Evolutionary conservation across 37 sponge, comb jelly and placozoan species (phyloP).

Genomic region (Mnemiopsis leidyi): DNA sequence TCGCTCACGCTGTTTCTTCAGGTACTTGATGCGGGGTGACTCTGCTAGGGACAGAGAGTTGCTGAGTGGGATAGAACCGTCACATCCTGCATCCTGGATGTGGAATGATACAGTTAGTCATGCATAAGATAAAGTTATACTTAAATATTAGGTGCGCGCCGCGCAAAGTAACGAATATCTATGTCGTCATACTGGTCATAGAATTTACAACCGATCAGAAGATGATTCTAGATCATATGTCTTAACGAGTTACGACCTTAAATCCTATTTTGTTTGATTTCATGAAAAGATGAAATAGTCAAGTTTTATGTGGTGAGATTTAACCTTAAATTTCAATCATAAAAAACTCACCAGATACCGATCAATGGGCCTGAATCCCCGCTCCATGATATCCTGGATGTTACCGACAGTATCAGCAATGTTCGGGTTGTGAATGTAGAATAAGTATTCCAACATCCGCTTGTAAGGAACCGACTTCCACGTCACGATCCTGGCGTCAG

Average conservation of each 20-base stretch:
- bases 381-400: slow-evolving; percentile 34
- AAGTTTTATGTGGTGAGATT: no score
- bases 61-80: slow-evolving; percentile 66
- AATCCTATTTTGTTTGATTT: no score
- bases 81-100: slow-evolving; percentile 49
- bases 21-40: slow-evolving; percentile 35
- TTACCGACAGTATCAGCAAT: slow-evolving; percentile 33
- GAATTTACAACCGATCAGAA: no score
- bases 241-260: no score
- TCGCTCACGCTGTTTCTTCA: slow-evolving; percentile 36
- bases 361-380: slow-evolving; percentile 5
- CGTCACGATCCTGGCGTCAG: slow-evolving; percentile 17
- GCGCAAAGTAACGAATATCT: no score
- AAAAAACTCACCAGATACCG: slow-evolving; percentile 9
- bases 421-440: slow-evolving; percentile 64
- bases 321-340: no score
- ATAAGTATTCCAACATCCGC: slow-evolving; percentile 54
- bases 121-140: no score
- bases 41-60: slow-evolving; percentile 72
- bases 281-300: no score
- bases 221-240: no score
- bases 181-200: no score
- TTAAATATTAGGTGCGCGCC: no score
- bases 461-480: slow-evolving; percentile 60
- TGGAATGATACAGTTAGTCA: no score